phyloP scores from a whole-genome alignment of 2,888 invertebrate genomes.

The Pristionchus mayeri region DNA sequence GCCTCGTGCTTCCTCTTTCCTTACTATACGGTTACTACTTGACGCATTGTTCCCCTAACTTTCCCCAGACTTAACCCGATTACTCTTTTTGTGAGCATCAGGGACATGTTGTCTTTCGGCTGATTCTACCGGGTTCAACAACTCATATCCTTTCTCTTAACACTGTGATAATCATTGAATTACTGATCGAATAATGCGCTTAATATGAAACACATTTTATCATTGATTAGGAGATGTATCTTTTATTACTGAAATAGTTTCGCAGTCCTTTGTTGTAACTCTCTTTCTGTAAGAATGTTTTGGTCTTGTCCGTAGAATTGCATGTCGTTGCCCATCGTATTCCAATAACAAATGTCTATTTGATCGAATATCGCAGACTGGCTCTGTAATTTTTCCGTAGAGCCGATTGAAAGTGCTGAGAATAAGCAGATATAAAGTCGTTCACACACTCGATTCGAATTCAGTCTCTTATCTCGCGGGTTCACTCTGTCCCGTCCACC shows the following conservation, averaged over 20 bases:
- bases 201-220: not conserved
- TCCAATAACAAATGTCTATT: no score
- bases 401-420: constrained; percentile 23
- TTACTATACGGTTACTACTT: constrained; percentile 25
- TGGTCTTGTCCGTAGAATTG: not conserved
- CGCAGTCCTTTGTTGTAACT: not conserved
- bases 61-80: not conserved
- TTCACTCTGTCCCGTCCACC: constrained; percentile 4
- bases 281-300: constrained; percentile 6
- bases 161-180: not conserved
- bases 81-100: constrained; percentile 1
- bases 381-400: not conserved
- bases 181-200: not conserved
- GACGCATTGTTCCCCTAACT: not conserved
- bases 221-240: not conserved
- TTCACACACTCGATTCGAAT: constrained; percentile 8
- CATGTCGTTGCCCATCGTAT: no score
- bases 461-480: constrained; percentile 35
- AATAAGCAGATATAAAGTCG: constrained; percentile 9
- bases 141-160: not conserved
- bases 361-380: not conserved
- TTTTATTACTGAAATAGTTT: not conserved
- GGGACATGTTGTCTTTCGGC: constrained; percentile 3
- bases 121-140: constrained; percentile 1
- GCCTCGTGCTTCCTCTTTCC: constrained; percentile 15